phyloP scores from a whole-genome alignment of 2,888 invertebrate genomes.

The Colostygia pectinataria region DNA sequence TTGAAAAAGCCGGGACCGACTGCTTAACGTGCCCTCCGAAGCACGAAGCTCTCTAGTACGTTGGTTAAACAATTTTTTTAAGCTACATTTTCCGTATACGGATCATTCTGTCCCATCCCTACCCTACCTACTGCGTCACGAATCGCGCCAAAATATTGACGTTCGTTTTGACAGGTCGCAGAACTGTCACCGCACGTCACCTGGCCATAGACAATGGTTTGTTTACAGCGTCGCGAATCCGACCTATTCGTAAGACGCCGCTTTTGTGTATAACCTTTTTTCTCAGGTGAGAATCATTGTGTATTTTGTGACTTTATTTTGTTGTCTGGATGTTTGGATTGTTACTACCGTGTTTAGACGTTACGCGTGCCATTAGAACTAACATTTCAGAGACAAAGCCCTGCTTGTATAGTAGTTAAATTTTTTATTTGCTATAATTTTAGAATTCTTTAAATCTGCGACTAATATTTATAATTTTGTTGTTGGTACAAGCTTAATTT shows the following conservation, averaged over 20 bases:
- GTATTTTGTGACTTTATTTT: slow-evolving; percentile 32
- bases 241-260: slow-evolving; percentile 26
- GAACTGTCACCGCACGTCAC: slow-evolving; percentile 59
- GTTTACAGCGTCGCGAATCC: slow-evolving; percentile 40
- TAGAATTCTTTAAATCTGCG: no score
- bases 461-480: no score
- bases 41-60: no score
- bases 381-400: no score
- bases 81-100: not conserved
- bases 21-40: no score
- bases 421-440: no score
- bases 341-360: slow-evolving; percentile 40
- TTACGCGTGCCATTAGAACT: slow-evolving; percentile 41
- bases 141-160: slow-evolving; percentile 78
- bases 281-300: slow-evolving; percentile 33
- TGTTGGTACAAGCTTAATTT: no score
- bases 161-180: slow-evolving; percentile 63
- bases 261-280: slow-evolving; percentile 31
- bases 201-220: slow-evolving; percentile 47
- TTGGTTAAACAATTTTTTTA: no score
- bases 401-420: no score
- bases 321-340: slow-evolving; percentile 31
- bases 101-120: slow-evolving; percentile 27
- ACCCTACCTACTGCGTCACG: slow-evolving; percentile 64
- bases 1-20: no score